Evolutionary conservation across 1,140 invertebrate genomes (phyloP).

Genomic region (Drosophila trapezifrons): DNA sequence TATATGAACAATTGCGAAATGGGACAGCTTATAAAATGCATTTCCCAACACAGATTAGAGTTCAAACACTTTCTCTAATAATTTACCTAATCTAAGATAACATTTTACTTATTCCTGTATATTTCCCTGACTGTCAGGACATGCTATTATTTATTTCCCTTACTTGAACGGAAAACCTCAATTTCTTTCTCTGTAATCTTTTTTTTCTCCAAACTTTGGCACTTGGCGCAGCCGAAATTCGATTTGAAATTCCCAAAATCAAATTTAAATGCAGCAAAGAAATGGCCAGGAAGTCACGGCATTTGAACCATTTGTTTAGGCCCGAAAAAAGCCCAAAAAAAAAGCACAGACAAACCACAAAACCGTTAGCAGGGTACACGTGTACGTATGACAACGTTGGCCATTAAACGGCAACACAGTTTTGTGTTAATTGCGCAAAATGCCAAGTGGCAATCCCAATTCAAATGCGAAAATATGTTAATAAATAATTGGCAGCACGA

Average conservation of each 20-base stretch:
- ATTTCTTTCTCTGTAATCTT: neutral
- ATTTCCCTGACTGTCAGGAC: too few relatives aligned
- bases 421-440: conserved; percentile 61
- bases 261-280: conserved; percentile 78
- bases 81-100: too few relatives aligned
- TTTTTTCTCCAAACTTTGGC: conserved; percentile 39
- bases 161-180: neutral
- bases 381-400: conserved; percentile 40
- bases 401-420: conserved; percentile 37
- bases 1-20: too few relatives aligned
- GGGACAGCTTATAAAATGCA: too few relatives aligned
- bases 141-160: neutral
- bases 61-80: too few relatives aligned
- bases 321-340: neutral
- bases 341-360: conserved; percentile 33
- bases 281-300: conserved; percentile 78
- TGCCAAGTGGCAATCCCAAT: conserved; percentile 54
- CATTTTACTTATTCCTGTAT: too few relatives aligned
- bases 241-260: conserved; percentile 79
- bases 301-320: conserved; percentile 78
- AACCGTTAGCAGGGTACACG: conserved; percentile 60
- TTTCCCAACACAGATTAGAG: too few relatives aligned
- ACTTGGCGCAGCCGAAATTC: conserved; percentile 75
- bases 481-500: conserved; percentile 61
- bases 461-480: conserved; percentile 48